Percentiles rank a stretch among this genome's conserved stretches.
Conservation (phyloP, 1,140 invertebrate species). For the Piezodorus guildinii region DNA sequence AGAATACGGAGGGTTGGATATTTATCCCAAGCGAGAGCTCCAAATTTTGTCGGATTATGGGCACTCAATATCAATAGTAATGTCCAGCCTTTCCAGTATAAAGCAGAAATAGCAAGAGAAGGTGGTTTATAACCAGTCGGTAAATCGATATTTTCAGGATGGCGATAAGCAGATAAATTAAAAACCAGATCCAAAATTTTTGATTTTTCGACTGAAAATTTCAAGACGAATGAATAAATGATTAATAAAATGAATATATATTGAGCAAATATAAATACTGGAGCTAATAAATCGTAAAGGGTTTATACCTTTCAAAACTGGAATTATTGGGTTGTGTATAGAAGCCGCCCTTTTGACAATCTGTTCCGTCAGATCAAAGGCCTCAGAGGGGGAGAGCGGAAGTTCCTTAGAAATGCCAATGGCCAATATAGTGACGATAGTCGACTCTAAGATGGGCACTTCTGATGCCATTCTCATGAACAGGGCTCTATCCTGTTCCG, state of each 20-base stretch:
- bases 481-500: conserved; percentile 67
- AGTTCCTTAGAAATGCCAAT: conserved; percentile 48
- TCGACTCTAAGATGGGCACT: conserved; percentile 37
- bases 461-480: conserved; percentile 75
- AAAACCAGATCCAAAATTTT: conserved; percentile 84
- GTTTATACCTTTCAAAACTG: conserved; percentile 38
- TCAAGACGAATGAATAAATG: conserved; percentile 26
- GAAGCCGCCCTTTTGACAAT: conserved; percentile 71
- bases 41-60: conserved; percentile 76
- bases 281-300: no score
- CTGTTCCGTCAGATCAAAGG: conserved; percentile 73
- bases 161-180: conserved; percentile 78
- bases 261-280: no score
- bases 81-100: conserved; percentile 92
- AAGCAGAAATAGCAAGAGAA: conserved; percentile 73
- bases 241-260: no score
- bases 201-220: conserved; percentile 59
- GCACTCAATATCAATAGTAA: conserved; percentile 76
- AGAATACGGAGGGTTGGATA: conserved; percentile 85
- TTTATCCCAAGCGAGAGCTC: conserved; percentile 71
- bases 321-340: conserved; percentile 40
- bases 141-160: conserved; percentile 83
- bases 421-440: conserved; percentile 23
- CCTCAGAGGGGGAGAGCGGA: conserved; percentile 64
- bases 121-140: conserved; percentile 77